Base-by-base conservation (phyloP, 2,888 invertebrate species). In the Noctua pronuba region DNA sequence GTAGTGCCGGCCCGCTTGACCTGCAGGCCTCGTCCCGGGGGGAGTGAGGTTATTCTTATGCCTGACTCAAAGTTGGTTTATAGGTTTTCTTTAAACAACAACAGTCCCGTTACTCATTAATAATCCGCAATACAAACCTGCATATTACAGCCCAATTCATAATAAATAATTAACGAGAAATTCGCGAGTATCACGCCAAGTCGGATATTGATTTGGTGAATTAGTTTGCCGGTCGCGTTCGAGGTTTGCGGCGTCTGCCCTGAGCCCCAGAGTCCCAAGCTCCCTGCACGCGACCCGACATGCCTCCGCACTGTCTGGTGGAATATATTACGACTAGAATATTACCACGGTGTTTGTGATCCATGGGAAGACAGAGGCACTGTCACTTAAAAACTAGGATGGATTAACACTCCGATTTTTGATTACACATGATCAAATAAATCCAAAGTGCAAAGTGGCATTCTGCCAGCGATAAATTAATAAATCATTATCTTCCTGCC, bases 201-300 rank as follows among this genome's bases (percentile, higher is more conserved):
- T 65, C 65, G 38, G 70, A 75, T 92, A 93, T 92, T 92, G 92
- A 93, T 92, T 90, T 76, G 74, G 72, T 73, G 84, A 87, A 91
- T 93, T 91, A 82, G 89, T 89, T 88, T 90, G 88, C 93, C 28
- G 85, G 89, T 89, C 90, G 90, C 92, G 92, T 93, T 85, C 90
- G 86, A 84, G 76, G 74, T 85, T 83, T 88, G 86, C 84, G 87
- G 84, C 83, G 78, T 79, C 70, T 83, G 77, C 73, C 77, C 67
- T 75, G 73, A 82, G 70, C 77, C 74, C 69, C 82, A 69, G 41
- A 68, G 75, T 72, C 73, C 72, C 79, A 46, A 49, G 46, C 73
- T 75, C 77, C 83, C 67, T 58, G 49, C 72, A 83, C 79, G 78
- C 78, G n/a, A 86, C 46, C 60, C 66, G 44, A 49, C 62, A 74